These are phyloP conservation scores for Crocuta crocuta DNA, from an alignment of 2,113 vertebrate genomes.

Conservation along the genomic window DNA sequence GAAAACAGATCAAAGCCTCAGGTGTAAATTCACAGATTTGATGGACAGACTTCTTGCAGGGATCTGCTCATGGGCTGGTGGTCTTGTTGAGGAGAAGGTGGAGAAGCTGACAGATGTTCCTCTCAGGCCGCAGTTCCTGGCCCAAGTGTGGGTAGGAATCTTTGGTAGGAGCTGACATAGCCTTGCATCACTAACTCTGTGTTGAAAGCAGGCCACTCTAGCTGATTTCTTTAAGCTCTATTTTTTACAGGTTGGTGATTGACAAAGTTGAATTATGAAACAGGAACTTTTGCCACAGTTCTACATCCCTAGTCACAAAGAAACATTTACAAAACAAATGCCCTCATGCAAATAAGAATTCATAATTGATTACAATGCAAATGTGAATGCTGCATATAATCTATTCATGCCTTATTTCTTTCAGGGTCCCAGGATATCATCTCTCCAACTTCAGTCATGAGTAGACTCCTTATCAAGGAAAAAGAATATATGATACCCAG, in stretches of 20 bases:
- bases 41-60: background rate
- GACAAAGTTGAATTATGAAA: conserved; percentile 72
- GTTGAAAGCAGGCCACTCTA: conserved; percentile 53
- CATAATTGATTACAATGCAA: background rate
- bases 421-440: background rate
- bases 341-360: background rate
- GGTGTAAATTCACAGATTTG: background rate
- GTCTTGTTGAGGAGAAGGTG: background rate
- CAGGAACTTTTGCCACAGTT: conserved; percentile 69
- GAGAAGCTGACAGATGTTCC: background rate
- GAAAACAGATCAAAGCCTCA: background rate
- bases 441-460: background rate
- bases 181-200: background rate
- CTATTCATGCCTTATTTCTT: background rate
- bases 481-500: background rate
- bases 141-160: background rate
- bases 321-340: conserved; percentile 47
- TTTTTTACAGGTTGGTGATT: conserved; percentile 4
- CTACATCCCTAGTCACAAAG: conserved; percentile 24
- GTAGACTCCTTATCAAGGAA: background rate
- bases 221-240: conserved; percentile 5
- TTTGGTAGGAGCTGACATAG: background rate
- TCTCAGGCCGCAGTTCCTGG: background rate
- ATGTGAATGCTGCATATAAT: background rate
- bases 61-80: background rate